phyloP scores from a whole-genome alignment of 2,113 vertebrate genomes.

The Cacatua alba region DNA sequence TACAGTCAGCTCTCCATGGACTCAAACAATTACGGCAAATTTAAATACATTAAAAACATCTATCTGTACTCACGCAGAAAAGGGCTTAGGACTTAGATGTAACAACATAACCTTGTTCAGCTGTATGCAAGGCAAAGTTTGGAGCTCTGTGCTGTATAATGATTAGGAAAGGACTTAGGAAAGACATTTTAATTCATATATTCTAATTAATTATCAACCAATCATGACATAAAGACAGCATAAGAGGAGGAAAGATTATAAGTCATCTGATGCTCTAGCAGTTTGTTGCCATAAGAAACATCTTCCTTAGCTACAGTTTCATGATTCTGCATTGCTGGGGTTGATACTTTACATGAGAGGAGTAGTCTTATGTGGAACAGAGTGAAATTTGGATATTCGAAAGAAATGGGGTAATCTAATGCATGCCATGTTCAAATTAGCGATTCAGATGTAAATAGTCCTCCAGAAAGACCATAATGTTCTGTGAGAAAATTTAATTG shows the following conservation, averaged over 20 bases:
- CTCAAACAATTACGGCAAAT: not conserved
- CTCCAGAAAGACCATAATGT: not conserved
- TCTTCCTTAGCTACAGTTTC: not conserved
- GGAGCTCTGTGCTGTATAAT: not conserved
- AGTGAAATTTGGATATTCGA: not conserved
- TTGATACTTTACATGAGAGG: not conserved
- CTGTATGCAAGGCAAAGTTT: not conserved
- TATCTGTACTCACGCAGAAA: not conserved
- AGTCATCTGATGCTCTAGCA: not conserved
- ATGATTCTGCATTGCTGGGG: not conserved
- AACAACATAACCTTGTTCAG: not conserved
- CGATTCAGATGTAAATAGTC: fast-evolving
- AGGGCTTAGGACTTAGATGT: not conserved
- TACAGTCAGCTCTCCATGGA: not conserved
- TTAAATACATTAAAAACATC: not conserved
- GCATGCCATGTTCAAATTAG: not conserved
- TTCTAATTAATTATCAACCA: not conserved
- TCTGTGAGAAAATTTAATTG: not conserved
- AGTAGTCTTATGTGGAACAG: not conserved
- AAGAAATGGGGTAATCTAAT: not conserved
- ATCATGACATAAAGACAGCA: not conserved
- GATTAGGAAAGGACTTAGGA: not conserved
- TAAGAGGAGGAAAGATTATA: not conserved
- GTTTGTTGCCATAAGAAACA: not conserved
- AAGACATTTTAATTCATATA: not conserved